Percentiles rank a stretch among this genome's conserved stretches.
These are phyloP conservation scores for Engystomops pustulosus DNA, from an alignment of 2,113 vertebrate genomes.

Conservation along the genomic window DNA sequence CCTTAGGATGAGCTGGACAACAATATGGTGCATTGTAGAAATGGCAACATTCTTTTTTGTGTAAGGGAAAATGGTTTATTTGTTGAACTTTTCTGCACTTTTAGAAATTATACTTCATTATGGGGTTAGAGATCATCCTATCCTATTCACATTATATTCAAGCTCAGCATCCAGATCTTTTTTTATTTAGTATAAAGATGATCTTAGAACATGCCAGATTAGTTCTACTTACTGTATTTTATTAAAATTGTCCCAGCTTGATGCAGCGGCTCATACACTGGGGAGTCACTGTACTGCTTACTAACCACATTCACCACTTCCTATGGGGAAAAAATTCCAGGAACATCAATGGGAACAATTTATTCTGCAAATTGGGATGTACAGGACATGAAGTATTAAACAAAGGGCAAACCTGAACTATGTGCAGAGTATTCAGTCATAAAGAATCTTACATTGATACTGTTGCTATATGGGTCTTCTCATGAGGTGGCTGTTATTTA, in stretches of 20 bases:
- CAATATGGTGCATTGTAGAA: not conserved
- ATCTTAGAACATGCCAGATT: too few relatives aligned
- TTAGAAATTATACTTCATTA: too few relatives aligned
- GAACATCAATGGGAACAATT: not conserved
- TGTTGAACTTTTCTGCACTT: too few relatives aligned
- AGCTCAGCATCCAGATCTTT: too few relatives aligned
- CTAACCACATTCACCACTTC: constrained; percentile 23
- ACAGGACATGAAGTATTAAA: not conserved
- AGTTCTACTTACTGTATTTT: not conserved
- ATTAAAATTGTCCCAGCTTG: not conserved
- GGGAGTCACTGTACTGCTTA: not conserved
- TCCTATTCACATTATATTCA: too few relatives aligned
- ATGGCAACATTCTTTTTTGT: not conserved
- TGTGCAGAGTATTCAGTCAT: not conserved
- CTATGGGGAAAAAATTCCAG: constrained; percentile 7
- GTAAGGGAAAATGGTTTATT: too few relatives aligned
- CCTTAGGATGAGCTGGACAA: too few relatives aligned
- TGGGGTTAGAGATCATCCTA: too few relatives aligned
- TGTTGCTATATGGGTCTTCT: too few relatives aligned
- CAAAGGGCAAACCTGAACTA: too few relatives aligned
- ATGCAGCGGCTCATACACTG: not conserved
- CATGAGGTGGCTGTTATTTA: too few relatives aligned
- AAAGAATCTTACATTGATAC: not conserved
- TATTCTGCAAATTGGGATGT: not conserved
- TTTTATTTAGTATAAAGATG: not conserved